These are phyloP conservation scores for Spodoptera littoralis DNA, from an alignment of 2,888 invertebrate species.

Conservation along the genomic window DNA sequence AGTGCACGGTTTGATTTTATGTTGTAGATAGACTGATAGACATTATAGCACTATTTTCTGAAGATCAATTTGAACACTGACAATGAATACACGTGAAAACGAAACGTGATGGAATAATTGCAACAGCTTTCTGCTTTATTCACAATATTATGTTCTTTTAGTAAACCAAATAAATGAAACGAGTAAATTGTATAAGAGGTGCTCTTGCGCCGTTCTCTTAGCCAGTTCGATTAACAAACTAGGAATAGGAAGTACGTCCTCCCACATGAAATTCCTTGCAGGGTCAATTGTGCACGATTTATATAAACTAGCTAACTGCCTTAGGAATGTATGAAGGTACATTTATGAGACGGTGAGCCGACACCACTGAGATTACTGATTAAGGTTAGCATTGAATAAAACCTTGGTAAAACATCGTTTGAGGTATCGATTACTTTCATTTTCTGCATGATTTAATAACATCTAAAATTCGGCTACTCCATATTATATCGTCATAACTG, in stretches of 20 bases:
- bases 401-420: conserved; percentile 17
- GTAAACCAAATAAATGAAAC: too few species aligned
- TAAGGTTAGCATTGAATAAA: conserved; percentile 26
- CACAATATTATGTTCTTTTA: too few species aligned
- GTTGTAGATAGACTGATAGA: neutral
- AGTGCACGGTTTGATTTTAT: neutral
- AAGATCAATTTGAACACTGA: too few species aligned
- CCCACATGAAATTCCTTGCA: conserved; percentile 18
- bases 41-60: too few species aligned
- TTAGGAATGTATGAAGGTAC: conserved; percentile 1
- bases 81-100: too few species aligned
- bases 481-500: too few species aligned
- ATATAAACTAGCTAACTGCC: neutral
- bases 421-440: conserved; percentile 30
- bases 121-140: too few species aligned
- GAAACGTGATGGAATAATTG: too few species aligned
- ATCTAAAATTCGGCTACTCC: too few species aligned
- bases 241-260: conserved; percentile 6
- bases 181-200: neutral
- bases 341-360: conserved; percentile 13
- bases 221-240: neutral
- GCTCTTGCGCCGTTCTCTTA: neutral
- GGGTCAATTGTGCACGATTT: conserved; percentile 11
- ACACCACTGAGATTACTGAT: conserved; percentile 6
- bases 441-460: conserved; percentile 3